A percentile compares a stretch with the other conserved stretches of the same genome.
phyloP scores from a whole-genome alignment of 1,140 invertebrate species.

The Drosophila obscura region DNA sequence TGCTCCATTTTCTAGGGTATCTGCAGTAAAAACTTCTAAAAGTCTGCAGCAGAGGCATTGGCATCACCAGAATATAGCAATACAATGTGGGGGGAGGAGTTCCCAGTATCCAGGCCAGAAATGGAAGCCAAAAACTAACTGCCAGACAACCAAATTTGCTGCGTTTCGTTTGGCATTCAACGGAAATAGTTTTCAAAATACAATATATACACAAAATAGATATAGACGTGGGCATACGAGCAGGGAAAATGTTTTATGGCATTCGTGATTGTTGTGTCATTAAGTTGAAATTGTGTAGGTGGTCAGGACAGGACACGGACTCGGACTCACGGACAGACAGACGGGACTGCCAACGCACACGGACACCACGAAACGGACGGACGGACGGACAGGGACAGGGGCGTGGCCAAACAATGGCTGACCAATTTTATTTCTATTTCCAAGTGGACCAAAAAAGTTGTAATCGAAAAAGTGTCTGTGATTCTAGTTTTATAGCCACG shows the following conservation, averaged over 20 bases:
- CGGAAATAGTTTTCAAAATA: conserved; percentile 70
- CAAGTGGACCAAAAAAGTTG: conserved; percentile 57
- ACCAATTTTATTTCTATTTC: conserved; percentile 71
- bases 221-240: conserved; percentile 35
- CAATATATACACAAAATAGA: conserved; percentile 36
- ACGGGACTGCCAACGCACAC: conserved; percentile 15
- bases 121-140: conserved; percentile 42
- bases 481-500: conserved; percentile 45
- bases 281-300: conserved; percentile 81
- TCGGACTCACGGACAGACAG: conserved; percentile 10
- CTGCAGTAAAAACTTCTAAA: conserved; percentile 41
- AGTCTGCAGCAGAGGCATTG: conserved; percentile 24
- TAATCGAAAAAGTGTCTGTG: conserved; percentile 73
- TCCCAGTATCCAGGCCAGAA: not conserved
- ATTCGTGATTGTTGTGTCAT: conserved; percentile 81
- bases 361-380: not conserved
- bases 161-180: conserved; percentile 31
- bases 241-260: conserved; percentile 76
- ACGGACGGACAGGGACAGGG: conserved; percentile 6
- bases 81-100: conserved; percentile 25
- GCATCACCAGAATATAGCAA: conserved; percentile 16
- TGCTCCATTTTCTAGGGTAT: conserved; percentile 1
- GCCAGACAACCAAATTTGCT: conserved; percentile 42
- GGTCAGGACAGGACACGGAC: conserved; percentile 44
- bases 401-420: conserved; percentile 44